Percentiles rank a stretch among this genome's conserved stretches.
phyloP scores from a whole-genome alignment of 2,113 vertebrate species.

The Fukomys damarensis region DNA sequence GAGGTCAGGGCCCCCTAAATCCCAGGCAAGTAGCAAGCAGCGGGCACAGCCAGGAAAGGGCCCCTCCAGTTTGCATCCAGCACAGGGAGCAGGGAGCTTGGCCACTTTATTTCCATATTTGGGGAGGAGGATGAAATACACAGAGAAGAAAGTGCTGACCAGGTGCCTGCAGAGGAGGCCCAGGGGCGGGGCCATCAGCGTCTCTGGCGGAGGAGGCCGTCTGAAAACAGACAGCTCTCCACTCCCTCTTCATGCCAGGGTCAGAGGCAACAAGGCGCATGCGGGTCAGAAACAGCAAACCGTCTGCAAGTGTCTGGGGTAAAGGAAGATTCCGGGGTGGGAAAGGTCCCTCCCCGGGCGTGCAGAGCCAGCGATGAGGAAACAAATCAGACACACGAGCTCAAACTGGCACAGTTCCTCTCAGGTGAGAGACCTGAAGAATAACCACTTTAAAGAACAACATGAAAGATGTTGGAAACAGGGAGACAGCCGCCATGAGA shows the following conservation, averaged over 20 bases:
- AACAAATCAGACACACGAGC: not conserved
- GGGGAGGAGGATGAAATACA: not conserved
- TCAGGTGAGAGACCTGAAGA: not conserved
- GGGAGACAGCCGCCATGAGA: not conserved
- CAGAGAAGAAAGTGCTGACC: not conserved
- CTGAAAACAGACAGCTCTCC: not conserved
- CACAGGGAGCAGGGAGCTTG: not conserved
- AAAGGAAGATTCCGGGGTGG: not conserved
- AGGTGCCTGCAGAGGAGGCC: not conserved
- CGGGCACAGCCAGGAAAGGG: not conserved
- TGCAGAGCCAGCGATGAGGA: not conserved
- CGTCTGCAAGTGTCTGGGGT: rapidly evolving
- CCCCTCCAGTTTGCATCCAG: not conserved
- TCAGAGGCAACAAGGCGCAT: not conserved
- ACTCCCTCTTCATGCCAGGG: no score
- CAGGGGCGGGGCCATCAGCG: not conserved
- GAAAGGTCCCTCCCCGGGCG: rapidly evolving
- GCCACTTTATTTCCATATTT: not conserved
- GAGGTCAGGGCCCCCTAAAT: not conserved
- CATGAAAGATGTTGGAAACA: not conserved
- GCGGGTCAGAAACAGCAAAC: not conserved
- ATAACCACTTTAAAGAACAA: not conserved
- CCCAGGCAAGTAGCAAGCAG: not conserved
- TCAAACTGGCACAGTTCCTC: not conserved
- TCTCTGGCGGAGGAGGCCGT: not conserved